These are phyloP conservation scores for Drosophila saltans DNA, from an alignment of 1,140 invertebrate genomes.

Conservation along the genomic window DNA sequence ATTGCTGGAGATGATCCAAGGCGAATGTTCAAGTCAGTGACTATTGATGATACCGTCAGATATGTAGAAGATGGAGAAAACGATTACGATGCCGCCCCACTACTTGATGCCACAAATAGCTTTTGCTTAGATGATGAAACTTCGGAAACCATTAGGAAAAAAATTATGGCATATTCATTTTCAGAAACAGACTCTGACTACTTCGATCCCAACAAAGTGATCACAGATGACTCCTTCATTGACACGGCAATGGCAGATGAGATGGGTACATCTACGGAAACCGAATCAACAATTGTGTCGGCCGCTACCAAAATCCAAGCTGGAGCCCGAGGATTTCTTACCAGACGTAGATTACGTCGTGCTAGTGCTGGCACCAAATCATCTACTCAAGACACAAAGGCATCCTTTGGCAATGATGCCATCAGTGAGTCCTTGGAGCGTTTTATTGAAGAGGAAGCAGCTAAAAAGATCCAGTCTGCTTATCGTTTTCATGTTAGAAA, in stretches of 20 bases:
- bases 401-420: conserved; percentile 78
- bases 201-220: conserved; percentile 43
- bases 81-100: conserved; percentile 13
- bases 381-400: conserved; percentile 61
- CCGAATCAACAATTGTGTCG: conserved; percentile 79
- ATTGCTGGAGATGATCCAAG: conserved; percentile 69
- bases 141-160: conserved; percentile 74
- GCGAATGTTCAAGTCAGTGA: conserved; percentile 59
- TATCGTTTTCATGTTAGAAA: conserved; percentile 51
- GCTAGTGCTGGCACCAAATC: conserved; percentile 72
- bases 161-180: conserved; percentile 79
- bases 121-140: conserved; percentile 73
- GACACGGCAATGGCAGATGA: conserved; percentile 74
- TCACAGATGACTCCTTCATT: conserved; percentile 65
- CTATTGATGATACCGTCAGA: conserved; percentile 50
- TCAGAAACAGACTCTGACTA: conserved; percentile 79
- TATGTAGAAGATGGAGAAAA: conserved; percentile 35
- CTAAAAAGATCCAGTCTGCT: conserved; percentile 65
- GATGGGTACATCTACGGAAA: conserved; percentile 76
- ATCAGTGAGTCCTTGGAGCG: conserved; percentile 77
- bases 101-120: conserved; percentile 43
- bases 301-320: conserved; percentile 79
- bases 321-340: conserved; percentile 65
- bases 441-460: conserved; percentile 76
- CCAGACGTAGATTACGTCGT: conserved; percentile 60